Percentiles rank a stretch among this genome's conserved stretches.
These are phyloP conservation scores for Austrolebias charrua DNA, from an alignment of 2,797 vertebrate species.

Conservation along the genomic window DNA sequence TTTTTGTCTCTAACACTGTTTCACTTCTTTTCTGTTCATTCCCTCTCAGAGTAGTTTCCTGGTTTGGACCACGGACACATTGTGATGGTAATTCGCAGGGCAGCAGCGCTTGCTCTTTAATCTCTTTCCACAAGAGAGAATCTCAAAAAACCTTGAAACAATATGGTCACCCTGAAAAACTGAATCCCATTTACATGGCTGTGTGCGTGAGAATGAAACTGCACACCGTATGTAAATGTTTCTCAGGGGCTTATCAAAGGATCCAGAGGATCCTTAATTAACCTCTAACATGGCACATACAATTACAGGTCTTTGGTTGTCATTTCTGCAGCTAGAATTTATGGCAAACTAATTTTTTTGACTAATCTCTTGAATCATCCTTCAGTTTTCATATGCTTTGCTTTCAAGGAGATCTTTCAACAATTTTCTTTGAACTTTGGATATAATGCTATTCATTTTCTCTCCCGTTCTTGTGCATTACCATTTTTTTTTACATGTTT, in stretches of 20 bases:
- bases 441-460: background rate
- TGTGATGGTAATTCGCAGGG: constrained; percentile 57
- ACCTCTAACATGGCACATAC: constrained; percentile 2
- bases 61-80: constrained; percentile 12
- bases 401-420: background rate
- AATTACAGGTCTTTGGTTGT: background rate
- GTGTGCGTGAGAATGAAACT: background rate
- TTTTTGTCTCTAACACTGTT: constrained; percentile 15
- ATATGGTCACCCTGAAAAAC: constrained; percentile 13
- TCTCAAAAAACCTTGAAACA: constrained; percentile 14
- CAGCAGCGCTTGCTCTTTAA: constrained; percentile 50
- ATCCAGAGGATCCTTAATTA: constrained; percentile 6
- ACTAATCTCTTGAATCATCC: background rate
- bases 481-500: no score
- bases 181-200: background rate
- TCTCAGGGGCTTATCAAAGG: constrained; percentile 3
- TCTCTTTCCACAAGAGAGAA: constrained; percentile 30
- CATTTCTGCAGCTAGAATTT: background rate
- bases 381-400: background rate
- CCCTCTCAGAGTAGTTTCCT: constrained; percentile 33
- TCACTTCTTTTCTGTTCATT: constrained; percentile 36
- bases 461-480: no score
- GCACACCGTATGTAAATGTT: background rate
- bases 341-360: background rate
- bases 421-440: background rate